These are phyloP conservation scores for Salvelinus fontinalis DNA, from an alignment of 2,113 vertebrate species.

Conservation along the genomic window DNA sequence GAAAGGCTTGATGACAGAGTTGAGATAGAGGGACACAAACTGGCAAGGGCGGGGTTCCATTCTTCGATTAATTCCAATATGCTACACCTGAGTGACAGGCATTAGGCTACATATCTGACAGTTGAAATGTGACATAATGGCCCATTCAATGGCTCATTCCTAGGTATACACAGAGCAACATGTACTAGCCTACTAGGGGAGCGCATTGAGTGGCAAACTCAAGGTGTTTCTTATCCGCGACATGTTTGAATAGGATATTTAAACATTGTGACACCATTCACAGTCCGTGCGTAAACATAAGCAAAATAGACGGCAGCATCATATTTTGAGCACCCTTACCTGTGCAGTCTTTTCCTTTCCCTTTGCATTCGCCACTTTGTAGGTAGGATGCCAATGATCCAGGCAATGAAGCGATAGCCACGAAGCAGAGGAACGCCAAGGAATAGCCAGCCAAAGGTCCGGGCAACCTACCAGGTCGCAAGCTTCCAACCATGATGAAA, in stretches of 20 bases:
- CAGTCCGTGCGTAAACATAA: not conserved
- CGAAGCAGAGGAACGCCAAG: slow-evolving; percentile 64
- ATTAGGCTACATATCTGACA: not conserved
- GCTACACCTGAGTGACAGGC: not conserved
- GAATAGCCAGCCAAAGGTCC: slow-evolving; percentile 51
- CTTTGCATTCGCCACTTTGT: slow-evolving; percentile 73
- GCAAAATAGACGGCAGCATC: not conserved
- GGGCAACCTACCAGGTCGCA: slow-evolving; percentile 45
- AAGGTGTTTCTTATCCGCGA: too few relatives aligned
- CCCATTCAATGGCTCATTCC: too few relatives aligned
- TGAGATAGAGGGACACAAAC: not conserved
- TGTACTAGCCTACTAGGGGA: too few relatives aligned
- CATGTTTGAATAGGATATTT: too few relatives aligned
- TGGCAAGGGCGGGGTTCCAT: not conserved
- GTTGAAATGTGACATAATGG: not conserved
- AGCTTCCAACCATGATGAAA: slow-evolving; percentile 49
- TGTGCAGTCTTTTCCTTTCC: slow-evolving; percentile 78
- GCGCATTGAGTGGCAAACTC: too few relatives aligned
- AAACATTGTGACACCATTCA: too few relatives aligned
- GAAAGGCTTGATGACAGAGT: not conserved
- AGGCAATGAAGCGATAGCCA: slow-evolving; percentile 63
- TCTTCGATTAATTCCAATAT: not conserved
- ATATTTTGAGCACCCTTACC: slow-evolving; percentile 56
- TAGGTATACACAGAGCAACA: too few relatives aligned
- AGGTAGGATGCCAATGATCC: slow-evolving; percentile 70